These are phyloP conservation scores for Drosophila grimshawi DNA, from an alignment of 1,140 invertebrate genomes.

Conservation along the genomic window DNA sequence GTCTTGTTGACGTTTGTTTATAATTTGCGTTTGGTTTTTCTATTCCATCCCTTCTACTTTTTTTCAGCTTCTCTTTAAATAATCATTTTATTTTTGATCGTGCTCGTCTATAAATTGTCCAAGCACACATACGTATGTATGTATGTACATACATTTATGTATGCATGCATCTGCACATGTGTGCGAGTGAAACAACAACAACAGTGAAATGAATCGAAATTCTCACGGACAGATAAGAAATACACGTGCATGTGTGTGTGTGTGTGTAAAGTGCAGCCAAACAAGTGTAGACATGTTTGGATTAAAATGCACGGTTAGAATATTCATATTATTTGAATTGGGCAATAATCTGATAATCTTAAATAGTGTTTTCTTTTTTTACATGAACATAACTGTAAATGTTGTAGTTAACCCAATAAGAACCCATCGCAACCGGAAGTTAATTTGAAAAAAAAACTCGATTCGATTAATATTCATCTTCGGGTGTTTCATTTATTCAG, in stretches of 20 bases:
- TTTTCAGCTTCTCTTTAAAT: slow-evolving; percentile 46
- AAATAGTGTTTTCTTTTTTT: no score
- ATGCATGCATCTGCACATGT: no score
- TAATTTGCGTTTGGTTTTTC: slow-evolving; percentile 51
- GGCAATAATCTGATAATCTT: no score
- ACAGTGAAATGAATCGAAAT: background rate
- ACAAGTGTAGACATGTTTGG: background rate
- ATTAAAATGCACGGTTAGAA: background rate
- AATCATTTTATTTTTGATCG: slow-evolving; percentile 70
- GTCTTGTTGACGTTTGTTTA: slow-evolving; percentile 61
- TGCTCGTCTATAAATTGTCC: slow-evolving; percentile 65
- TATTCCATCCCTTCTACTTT: slow-evolving; percentile 26
- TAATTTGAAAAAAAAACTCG: background rate
- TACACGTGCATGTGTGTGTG: no score
- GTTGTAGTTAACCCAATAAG: no score
- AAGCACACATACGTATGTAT: slow-evolving; percentile 46
- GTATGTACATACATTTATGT: no score
- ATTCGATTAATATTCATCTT: no score
- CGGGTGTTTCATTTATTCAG: no score
- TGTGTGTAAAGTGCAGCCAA: background rate
- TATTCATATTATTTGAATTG: no score
- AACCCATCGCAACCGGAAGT: background rate
- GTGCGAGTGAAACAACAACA: slow-evolving; percentile 21
- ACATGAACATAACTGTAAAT: no score
- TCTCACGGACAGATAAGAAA: slow-evolving; percentile 4